Percentiles rank a stretch among this genome's conserved stretches.
These are phyloP conservation scores for Zosterops lateralis DNA, from an alignment of 2,113 vertebrate species.

Conservation along the genomic window DNA sequence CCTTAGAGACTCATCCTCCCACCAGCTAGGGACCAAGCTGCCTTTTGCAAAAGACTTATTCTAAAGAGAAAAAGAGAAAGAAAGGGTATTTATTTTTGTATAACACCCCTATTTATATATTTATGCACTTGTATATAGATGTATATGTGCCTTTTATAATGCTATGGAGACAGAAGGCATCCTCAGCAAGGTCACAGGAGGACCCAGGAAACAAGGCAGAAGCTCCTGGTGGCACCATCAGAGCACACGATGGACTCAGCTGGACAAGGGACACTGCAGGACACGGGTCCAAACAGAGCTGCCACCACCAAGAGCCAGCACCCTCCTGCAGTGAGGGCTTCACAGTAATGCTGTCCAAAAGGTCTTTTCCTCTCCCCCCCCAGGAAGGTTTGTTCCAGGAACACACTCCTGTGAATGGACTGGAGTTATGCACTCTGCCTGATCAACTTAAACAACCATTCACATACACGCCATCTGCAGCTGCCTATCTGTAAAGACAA, in stretches of 20 bases:
- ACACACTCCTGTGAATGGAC: slow-evolving; percentile 8
- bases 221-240: neutral
- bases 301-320: neutral
- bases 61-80: slow-evolving; percentile 78
- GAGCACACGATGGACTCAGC: neutral
- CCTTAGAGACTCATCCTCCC: slow-evolving; percentile 70
- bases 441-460: slow-evolving; percentile 46
- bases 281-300: neutral
- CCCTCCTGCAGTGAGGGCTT: neutral
- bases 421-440: slow-evolving; percentile 46
- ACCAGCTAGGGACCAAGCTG: slow-evolving; percentile 64
- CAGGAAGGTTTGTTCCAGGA: neutral
- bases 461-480: slow-evolving; percentile 58
- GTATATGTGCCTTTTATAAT: slow-evolving; percentile 81
- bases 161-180: slow-evolving; percentile 78
- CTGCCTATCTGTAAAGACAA: slow-evolving; percentile 72
- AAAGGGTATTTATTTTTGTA: slow-evolving; percentile 99
- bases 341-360: neutral
- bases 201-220: neutral
- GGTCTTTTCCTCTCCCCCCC: neutral
- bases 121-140: slow-evolving; percentile 97
- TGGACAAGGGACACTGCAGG: neutral
- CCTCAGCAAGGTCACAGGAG: slow-evolving; percentile 53
- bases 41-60: slow-evolving; percentile 68
- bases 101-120: slow-evolving; percentile 98